Conservation (phyloP, 2,888 invertebrate species). For the Philaethria dido region DNA sequence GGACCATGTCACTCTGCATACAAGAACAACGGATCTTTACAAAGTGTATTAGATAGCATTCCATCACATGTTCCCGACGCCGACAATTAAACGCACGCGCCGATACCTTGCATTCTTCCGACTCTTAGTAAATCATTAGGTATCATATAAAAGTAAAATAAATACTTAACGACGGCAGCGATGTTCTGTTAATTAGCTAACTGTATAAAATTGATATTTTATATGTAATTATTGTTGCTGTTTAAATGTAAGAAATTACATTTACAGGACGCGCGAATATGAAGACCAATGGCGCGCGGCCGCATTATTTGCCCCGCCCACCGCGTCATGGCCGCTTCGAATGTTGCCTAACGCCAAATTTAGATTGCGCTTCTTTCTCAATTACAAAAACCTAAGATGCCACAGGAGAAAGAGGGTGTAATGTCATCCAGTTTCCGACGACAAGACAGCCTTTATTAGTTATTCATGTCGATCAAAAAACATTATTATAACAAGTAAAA, state of each 20-base stretch:
- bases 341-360: conserved; percentile 75
- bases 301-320: conserved; percentile 65
- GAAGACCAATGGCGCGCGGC: conserved; percentile 72
- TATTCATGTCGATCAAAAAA: not conserved
- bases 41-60: conserved; percentile 51
- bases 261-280: conserved; percentile 63
- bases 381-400: conserved; percentile 14
- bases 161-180: not conserved
- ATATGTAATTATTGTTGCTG: conserved; percentile 9
- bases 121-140: conserved; percentile 34
- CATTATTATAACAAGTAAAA: conserved; percentile 44
- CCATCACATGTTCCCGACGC: conserved; percentile 50
- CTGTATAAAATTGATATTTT: conserved; percentile 5
- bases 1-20: conserved; percentile 27
- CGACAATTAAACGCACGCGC: conserved; percentile 53
- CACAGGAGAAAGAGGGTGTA: not conserved
- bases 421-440: not conserved
- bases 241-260: conserved; percentile 50
- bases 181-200: not conserved
- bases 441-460: too few relatives aligned
- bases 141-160: conserved; percentile 19
- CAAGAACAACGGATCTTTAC: conserved; percentile 17
- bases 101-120: conserved; percentile 47
- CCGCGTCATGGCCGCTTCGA: conserved; percentile 75
- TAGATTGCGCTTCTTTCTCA: conserved; percentile 55